Conservation (phyloP, 2,888 invertebrate genomes). For the Cosmia pyralina region DNA sequence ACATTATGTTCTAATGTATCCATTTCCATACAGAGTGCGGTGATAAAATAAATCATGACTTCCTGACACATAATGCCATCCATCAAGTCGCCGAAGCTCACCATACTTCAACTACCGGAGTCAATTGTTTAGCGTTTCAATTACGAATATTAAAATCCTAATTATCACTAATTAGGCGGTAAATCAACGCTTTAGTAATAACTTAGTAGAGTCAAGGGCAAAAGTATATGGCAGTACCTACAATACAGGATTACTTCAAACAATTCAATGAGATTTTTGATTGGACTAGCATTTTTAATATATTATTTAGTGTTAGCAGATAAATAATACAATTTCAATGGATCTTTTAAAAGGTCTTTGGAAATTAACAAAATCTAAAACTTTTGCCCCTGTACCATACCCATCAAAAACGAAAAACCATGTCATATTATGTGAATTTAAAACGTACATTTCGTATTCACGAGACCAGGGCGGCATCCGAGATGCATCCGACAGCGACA, state of each 20-base stretch:
- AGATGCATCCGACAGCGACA: conserved; percentile 74
- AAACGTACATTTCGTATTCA: conserved; percentile 74
- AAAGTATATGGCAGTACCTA: neutral
- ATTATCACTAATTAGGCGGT: conserved; percentile 30
- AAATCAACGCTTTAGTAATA: conserved; percentile 22
- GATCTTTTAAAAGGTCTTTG: neutral
- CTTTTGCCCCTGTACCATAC: neutral
- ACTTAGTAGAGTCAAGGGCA: neutral
- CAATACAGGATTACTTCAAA: neutral
- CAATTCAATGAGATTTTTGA: neutral
- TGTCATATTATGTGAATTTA: conserved; percentile 65
- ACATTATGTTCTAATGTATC: conserved; percentile 43
- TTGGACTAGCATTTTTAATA: neutral
- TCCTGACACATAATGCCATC: conserved; percentile 45
- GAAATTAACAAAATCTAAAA: neutral
- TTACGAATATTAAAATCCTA: conserved; percentile 31
- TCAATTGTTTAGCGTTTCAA: conserved; percentile 38
- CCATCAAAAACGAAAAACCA: conserved; percentile 60
- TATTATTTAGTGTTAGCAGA: neutral
- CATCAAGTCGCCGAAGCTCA: conserved; percentile 41
- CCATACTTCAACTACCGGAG: conserved; percentile 22
- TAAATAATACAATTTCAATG: neutral
- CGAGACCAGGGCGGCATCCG: conserved; percentile 67
- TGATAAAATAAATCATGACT: conserved; percentile 48
- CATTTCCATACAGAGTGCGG: conserved; percentile 38